These are phyloP conservation scores for Trachelipus rathkii DNA, from an alignment of 1,140 invertebrate species.

Conservation along the genomic window DNA sequence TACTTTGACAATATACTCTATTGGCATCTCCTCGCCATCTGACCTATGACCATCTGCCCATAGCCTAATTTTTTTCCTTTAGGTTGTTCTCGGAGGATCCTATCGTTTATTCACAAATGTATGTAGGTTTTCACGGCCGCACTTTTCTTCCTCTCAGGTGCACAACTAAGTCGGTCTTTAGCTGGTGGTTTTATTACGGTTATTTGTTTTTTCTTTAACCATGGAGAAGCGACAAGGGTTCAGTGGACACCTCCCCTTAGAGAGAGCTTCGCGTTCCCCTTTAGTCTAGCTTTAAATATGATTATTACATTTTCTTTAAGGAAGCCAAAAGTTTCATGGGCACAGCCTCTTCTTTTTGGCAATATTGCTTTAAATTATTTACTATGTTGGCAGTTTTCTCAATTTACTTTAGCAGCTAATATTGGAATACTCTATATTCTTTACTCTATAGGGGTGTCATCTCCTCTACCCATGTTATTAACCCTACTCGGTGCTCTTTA, in stretches of 20 bases:
- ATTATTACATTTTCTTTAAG: constrained; percentile 48
- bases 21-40: not conserved
- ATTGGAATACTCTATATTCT: constrained; percentile 48
- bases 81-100: constrained; percentile 23
- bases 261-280: constrained; percentile 75
- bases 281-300: constrained; percentile 54
- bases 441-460: constrained; percentile 39
- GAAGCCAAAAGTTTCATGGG: constrained; percentile 35
- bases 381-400: constrained; percentile 70
- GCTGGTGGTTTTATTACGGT: constrained; percentile 66
- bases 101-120: constrained; percentile 53
- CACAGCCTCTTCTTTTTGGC: constrained; percentile 34
- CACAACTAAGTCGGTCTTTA: constrained; percentile 59
- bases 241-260: constrained; percentile 79
- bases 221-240: constrained; percentile 66
- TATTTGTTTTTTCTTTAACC: constrained; percentile 70
- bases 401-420: constrained; percentile 71
- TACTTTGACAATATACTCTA: not conserved
- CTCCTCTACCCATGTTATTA: constrained; percentile 36
- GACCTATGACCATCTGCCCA: not conserved
- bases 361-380: constrained; percentile 54
- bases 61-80: constrained; percentile 28
- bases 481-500: constrained; percentile 47
- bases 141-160: constrained; percentile 62
- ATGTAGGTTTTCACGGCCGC: constrained; percentile 61